phyloP scores from a whole-genome alignment of 92 coral and sea anemone genomes.

The Phymanthus crucifer region DNA sequence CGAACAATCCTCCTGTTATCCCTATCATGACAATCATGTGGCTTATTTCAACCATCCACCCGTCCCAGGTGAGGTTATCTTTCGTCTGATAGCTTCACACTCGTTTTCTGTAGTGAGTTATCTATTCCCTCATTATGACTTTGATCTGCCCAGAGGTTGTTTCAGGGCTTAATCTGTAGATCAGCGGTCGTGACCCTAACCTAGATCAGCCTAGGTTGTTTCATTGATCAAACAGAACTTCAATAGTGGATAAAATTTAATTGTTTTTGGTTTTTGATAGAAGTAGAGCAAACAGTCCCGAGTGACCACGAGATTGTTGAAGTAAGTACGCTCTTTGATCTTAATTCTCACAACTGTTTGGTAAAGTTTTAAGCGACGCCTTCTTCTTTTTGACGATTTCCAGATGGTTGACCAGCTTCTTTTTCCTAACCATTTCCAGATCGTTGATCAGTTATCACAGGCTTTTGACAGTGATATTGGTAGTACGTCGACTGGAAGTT shows the following conservation, averaged over 20 bases:
- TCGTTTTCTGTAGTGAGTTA: no score
- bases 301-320: conserved; percentile 60
- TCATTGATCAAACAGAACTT: not conserved
- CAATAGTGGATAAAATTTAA: not conserved
- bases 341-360: not conserved
- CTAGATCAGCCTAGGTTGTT: no score
- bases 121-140: no score
- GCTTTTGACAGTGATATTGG: conserved; percentile 34
- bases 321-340: conserved; percentile 32
- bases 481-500: conserved; percentile 31
- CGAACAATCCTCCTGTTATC: conserved; percentile 23
- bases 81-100: no score
- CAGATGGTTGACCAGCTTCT: conserved; percentile 44
- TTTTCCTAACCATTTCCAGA: conserved; percentile 40
- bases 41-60: not conserved
- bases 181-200: no score
- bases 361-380: not conserved
- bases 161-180: no score
- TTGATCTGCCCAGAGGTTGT: no score
- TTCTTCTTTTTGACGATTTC: conserved; percentile 10
- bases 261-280: not conserved
- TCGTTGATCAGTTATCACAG: conserved; percentile 38
- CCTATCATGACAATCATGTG: conserved; percentile 18
- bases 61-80: conserved; percentile 11
- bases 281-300: conserved; percentile 48